Conservation (phyloP, 2,888 invertebrate species). For the Allacma fusca region DNA sequence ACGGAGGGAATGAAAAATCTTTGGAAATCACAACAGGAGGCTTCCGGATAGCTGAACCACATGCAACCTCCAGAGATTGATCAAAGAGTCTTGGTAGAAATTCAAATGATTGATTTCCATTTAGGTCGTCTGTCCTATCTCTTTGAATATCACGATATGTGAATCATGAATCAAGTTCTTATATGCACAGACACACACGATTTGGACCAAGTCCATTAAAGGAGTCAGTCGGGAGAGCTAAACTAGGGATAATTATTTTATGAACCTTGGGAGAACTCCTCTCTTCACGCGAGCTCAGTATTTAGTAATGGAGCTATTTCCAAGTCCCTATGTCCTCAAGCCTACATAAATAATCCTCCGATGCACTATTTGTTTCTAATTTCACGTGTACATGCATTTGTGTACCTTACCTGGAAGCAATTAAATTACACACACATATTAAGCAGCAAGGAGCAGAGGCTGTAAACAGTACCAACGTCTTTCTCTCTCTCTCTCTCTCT, state of each 20-base stretch:
- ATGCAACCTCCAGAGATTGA: conserved; percentile 40
- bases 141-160: conserved; percentile 38
- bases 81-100: conserved; percentile 42
- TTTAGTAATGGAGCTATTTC: not conserved
- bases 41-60: conserved; percentile 40
- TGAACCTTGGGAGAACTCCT: not conserved
- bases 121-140: conserved; percentile 46
- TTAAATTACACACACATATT: conserved; percentile 21
- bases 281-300: not conserved
- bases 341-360: not conserved
- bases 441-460: not conserved
- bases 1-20: conserved; percentile 36
- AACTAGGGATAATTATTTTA: conserved; percentile 17
- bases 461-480: not conserved
- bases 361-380: conserved; percentile 2
- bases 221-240: conserved; percentile 22
- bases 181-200: not conserved
- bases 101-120: conserved; percentile 53
- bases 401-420: conserved; percentile 26
- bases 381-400: conserved; percentile 6
- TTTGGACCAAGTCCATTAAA: conserved; percentile 41
- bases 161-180: conserved; percentile 20
- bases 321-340: not conserved
- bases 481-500: no score
- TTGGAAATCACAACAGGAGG: conserved; percentile 50